Conservation (phyloP, 2,113 vertebrate species). For the Cottus gobio region DNA sequence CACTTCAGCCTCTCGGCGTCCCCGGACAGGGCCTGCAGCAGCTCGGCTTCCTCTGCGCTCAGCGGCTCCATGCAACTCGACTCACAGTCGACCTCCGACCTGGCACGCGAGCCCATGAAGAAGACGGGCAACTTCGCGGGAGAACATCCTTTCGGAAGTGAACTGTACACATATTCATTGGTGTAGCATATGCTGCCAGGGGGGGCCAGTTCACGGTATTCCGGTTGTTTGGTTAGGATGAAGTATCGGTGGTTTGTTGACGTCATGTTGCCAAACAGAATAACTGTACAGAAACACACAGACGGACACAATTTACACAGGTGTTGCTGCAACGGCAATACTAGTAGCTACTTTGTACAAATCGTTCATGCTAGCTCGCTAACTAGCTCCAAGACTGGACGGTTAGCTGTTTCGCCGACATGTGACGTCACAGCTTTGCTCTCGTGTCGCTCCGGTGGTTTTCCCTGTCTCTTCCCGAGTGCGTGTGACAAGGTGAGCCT, state of each 20-base stretch:
- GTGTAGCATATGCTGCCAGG: constrained; percentile 80
- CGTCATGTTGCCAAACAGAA: constrained; percentile 35
- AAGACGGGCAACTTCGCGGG: constrained; percentile 26
- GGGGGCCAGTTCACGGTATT: fast-evolving
- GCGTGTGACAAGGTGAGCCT: background rate
- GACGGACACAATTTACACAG: background rate
- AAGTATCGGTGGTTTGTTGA: constrained; percentile 70
- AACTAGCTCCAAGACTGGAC: constrained; percentile 5
- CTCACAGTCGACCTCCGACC: fast-evolving
- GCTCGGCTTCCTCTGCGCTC: constrained; percentile 6
- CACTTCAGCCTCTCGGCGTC: constrained; percentile 73
- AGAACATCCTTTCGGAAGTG: background rate
- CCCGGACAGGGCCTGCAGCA: constrained; percentile 77
- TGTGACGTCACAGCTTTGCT: background rate
- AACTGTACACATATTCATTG: constrained; percentile 21
- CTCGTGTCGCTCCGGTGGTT: no score
- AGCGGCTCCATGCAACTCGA: constrained; percentile 53
- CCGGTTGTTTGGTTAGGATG: constrained; percentile 74
- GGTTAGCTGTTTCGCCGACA: background rate
- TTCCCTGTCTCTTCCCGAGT: background rate
- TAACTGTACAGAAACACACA: background rate
- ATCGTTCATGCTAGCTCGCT: constrained; percentile 32
- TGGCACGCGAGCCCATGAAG: fast-evolving
- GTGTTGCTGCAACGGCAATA: background rate
- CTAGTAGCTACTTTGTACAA: background rate